phyloP scores from a whole-genome alignment of 2,113 vertebrate species.

The Rafetus swinhoei region DNA sequence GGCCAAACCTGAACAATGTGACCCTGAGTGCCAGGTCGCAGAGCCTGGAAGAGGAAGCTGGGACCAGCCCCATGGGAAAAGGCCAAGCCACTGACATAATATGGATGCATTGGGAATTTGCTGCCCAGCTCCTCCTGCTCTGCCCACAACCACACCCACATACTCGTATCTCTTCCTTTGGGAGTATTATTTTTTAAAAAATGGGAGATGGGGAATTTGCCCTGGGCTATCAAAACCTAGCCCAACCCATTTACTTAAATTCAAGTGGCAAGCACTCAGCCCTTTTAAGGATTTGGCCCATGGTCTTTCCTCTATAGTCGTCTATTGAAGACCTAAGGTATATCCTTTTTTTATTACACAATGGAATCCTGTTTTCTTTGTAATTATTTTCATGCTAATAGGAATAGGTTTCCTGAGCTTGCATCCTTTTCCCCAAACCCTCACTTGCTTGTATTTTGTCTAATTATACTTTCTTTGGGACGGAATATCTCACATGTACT shows the following conservation, averaged over 20 bases:
- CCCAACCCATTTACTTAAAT: neutral
- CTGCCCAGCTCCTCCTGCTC: neutral
- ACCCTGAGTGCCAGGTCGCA: neutral
- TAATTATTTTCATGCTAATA: neutral
- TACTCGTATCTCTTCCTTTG: neutral
- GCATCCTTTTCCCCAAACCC: neutral
- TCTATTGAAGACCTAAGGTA: fast-evolving
- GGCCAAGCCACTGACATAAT: neutral
- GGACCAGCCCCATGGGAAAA: neutral
- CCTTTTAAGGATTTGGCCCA: neutral
- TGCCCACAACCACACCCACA: neutral
- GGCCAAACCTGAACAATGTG: neutral
- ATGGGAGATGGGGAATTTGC: neutral
- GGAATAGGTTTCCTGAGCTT: neutral
- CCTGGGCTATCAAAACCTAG: neutral
- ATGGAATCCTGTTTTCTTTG: neutral
- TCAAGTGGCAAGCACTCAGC: neutral
- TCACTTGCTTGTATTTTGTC: neutral
- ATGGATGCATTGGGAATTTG: neutral
- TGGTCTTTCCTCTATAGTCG: neutral
- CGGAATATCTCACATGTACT: neutral
- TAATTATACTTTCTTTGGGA: neutral
- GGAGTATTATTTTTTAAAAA: neutral
- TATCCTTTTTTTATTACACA: fast-evolving
- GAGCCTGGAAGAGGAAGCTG: neutral